phyloP scores from a whole-genome alignment of 2,888 invertebrate genomes.

The Nephrotoma guestfalica region DNA sequence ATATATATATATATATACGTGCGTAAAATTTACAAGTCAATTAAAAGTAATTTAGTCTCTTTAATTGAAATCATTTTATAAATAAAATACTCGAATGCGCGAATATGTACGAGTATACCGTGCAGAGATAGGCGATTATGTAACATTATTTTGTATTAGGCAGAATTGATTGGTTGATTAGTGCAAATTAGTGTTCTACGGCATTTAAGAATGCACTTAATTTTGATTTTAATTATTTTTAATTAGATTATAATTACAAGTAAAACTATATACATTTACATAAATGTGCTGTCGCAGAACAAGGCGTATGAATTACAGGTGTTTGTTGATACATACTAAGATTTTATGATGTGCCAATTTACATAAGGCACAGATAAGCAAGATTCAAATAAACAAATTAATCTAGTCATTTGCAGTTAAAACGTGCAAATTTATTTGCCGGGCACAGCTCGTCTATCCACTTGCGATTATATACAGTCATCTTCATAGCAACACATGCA shows the following conservation, averaged over 20 bases:
- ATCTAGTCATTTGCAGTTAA: not conserved
- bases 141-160: not conserved
- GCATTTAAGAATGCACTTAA: not conserved
- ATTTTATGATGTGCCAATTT: not conserved
- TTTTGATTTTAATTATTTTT: not conserved
- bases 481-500: not conserved
- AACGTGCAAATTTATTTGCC: not conserved
- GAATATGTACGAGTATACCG: too few species aligned
- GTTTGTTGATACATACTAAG: not conserved
- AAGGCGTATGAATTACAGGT: not conserved
- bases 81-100: too few species aligned
- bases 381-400: not conserved
- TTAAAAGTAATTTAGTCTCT: not conserved
- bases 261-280: not conserved
- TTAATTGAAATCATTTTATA: not conserved
- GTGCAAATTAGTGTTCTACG: not conserved
- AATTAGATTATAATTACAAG: not conserved
- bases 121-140: not conserved
- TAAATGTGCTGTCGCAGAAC: not conserved
- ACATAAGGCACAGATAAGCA: not conserved
- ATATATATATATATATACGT: not conserved
- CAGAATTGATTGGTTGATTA: not conserved
- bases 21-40: not conserved
- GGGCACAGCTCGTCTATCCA: not conserved
- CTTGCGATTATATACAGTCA: not conserved